These are phyloP conservation scores for Camponotus pennsylvanicus DNA, from an alignment of 1,140 invertebrate genomes.

Conservation along the genomic window DNA sequence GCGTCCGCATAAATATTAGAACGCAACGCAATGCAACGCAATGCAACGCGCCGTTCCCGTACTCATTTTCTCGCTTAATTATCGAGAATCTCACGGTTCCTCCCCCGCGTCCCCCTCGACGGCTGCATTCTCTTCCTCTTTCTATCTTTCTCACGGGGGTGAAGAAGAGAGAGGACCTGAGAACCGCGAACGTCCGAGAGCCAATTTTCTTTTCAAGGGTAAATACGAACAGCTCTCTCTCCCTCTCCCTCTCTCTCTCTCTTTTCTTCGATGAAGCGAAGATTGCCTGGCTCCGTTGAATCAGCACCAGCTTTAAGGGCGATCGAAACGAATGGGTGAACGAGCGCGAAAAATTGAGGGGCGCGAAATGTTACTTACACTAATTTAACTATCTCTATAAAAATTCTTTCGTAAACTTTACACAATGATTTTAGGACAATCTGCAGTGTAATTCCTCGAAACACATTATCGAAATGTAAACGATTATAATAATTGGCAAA, in stretches of 20 bases:
- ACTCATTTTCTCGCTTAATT: conserved; percentile 70
- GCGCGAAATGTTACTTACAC: neutral
- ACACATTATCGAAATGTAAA: neutral
- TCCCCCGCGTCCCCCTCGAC: conserved; percentile 15
- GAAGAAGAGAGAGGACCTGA: conserved; percentile 36
- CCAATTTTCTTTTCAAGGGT: conserved; percentile 64
- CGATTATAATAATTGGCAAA: neutral
- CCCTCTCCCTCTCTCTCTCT: neutral
- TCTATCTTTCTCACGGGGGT: conserved; percentile 52
- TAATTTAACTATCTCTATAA: conserved; percentile 10
- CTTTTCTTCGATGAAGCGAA: neutral
- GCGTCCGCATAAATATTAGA: conserved; percentile 43
- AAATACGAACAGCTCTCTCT: conserved; percentile 20
- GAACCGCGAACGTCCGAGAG: conserved; percentile 55
- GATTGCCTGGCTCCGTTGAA: conserved; percentile 17
- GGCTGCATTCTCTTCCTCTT: neutral
- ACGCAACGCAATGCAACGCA: neutral
- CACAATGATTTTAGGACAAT: neutral
- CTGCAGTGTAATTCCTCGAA: neutral
- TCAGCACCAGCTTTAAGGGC: neutral
- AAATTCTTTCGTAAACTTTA: conserved; percentile 6
- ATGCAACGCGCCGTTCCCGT: conserved; percentile 11
- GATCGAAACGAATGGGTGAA: neutral
- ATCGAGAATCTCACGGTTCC: conserved; percentile 66
- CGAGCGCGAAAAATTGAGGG: conserved; percentile 7